Conservation (phyloP, 2,888 invertebrate genomes). For the Autographa gamma region DNA sequence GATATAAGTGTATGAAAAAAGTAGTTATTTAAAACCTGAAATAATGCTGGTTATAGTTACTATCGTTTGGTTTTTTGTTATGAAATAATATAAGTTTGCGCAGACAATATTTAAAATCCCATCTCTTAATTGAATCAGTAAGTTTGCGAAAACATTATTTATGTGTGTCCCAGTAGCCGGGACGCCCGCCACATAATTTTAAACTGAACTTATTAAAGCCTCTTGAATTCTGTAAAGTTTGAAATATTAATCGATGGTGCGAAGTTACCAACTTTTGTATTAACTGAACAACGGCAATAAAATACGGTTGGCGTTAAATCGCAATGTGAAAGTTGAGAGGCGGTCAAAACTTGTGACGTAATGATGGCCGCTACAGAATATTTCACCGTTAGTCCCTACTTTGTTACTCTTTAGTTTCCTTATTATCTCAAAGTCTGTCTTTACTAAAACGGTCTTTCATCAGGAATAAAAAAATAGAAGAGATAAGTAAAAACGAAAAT, state of each 20-base stretch:
- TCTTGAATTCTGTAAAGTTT: constrained; percentile 68
- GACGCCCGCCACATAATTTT: constrained; percentile 69
- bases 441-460: constrained; percentile 30
- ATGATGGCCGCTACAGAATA: constrained; percentile 32
- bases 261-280: constrained; percentile 72
- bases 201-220: constrained; percentile 71
- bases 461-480: constrained; percentile 32
- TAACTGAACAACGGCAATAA: constrained; percentile 70
- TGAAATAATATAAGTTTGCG: not conserved
- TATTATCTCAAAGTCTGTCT: constrained; percentile 35
- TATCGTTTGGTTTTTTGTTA: not conserved
- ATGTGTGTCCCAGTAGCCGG: constrained; percentile 57
- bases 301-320: constrained; percentile 63
- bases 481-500: constrained; percentile 51
- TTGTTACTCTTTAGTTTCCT: constrained; percentile 32
- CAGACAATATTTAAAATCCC: constrained; percentile 63
- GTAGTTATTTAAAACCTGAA: not conserved
- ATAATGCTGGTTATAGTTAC: not conserved
- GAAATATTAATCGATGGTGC: constrained; percentile 75
- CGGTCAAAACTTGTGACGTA: constrained; percentile 40
- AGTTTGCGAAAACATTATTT: constrained; percentile 70
- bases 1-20: constrained; percentile 14
- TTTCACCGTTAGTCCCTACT: constrained; percentile 28
- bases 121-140: constrained; percentile 70
- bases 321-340: constrained; percentile 34